These are phyloP conservation scores for Athene cunicularia DNA, from an alignment of 2,113 vertebrate species.

Conservation along the genomic window DNA sequence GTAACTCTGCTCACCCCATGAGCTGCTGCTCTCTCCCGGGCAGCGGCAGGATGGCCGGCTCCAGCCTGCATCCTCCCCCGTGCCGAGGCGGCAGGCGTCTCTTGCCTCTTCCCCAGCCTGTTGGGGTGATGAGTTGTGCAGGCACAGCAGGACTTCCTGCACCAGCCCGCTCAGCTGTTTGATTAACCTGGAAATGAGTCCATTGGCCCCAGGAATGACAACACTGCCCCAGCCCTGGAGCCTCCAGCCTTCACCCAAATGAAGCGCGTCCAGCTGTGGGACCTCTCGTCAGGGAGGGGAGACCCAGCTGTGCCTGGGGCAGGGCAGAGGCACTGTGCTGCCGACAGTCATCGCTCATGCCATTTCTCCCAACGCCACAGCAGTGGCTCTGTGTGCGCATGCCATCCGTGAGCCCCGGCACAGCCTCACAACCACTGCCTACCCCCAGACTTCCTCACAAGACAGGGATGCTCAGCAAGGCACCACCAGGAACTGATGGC, in stretches of 20 bases:
- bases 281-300: background rate
- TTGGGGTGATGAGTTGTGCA: background rate
- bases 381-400: background rate
- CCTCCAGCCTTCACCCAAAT: background rate
- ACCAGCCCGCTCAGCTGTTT: background rate
- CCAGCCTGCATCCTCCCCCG: background rate
- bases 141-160: background rate
- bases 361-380: background rate
- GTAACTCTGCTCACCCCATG: rapidly evolving
- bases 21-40: background rate
- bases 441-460: rapidly evolving
- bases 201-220: background rate
- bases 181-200: background rate
- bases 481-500: rapidly evolving
- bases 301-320: too few relatives aligned
- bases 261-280: rapidly evolving
- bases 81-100: rapidly evolving
- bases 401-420: rapidly evolving
- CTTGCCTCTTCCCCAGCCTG: background rate
- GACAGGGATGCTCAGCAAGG: background rate
- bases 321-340: background rate
- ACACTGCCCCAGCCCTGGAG: background rate
- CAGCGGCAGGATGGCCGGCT: background rate
- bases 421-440: background rate
- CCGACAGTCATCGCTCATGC: background rate